Base-by-base conservation (phyloP, 1,140 invertebrate species). In the Lethrus apterus region DNA sequence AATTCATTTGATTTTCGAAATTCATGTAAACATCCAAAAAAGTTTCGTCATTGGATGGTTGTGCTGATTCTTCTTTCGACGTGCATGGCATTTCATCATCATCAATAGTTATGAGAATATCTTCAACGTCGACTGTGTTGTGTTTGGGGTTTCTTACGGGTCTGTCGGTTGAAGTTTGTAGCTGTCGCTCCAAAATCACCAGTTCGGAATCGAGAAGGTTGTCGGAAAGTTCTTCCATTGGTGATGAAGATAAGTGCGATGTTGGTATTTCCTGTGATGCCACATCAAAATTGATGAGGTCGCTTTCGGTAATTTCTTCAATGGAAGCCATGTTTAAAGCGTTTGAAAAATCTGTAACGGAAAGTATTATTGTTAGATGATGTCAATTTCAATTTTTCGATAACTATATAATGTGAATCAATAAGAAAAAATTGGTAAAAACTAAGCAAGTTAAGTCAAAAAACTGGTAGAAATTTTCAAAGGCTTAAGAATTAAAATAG, bases 151-250 rank as follows among this genome's bases (percentile, higher is more conserved):
- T 34, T n/a, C 19, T 30, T 43, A 26, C 8, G 23, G 2, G 26
- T 18, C 9, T 20, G n/a, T 55, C 24, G n/a, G 31, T 44, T 19
- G 18, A 18, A 24, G 9, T 45, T 45, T 61, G 54, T 10, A 65
- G 38, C 46, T 60, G 60, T 43, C 60, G 50, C 41, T 60, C 63
- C 5, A 65, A 46, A 11, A 55, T 46, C 19, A 59, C 56, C 10
- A 65, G 48, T 44, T 63, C 63, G 1, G 61, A 57, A 38, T 65
- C 63, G 21, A 65, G 44, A 1, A 65, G 46, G 41, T 58, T 60
- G 19, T 60, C 61, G 3, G 56, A 48, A 15, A 21, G n/a, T 19
- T 38, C 35, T 10, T 14, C 7, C 13, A 21, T 18, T 4, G 24
- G 7, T n/a, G 35, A 8, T 10, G 35, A 2, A 3, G 35, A 38